These are phyloP conservation scores for Grallaria varia DNA, from an alignment of 2,113 vertebrate genomes.

Conservation along the genomic window DNA sequence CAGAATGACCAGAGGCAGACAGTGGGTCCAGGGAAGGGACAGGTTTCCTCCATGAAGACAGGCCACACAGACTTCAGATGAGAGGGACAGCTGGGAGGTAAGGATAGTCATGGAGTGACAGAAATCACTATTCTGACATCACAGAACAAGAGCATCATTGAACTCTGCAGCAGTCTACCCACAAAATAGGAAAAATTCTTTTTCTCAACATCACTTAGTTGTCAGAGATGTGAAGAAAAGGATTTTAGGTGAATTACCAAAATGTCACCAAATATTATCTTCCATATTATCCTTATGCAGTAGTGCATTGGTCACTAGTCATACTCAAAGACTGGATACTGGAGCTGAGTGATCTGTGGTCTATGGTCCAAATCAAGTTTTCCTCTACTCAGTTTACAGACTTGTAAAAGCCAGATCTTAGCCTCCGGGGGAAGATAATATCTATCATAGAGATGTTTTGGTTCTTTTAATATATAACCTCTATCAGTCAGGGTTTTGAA, in stretches of 20 bases:
- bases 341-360: background rate
- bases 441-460: no score
- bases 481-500: no score
- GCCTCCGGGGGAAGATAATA: background rate
- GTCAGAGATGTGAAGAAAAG: background rate
- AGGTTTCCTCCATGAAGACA: accelerated
- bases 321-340: background rate
- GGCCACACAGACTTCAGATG: accelerated
- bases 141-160: background rate
- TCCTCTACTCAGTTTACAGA: background rate
- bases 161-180: background rate
- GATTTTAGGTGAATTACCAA: background rate
- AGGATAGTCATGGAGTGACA: background rate
- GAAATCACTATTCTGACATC: background rate
- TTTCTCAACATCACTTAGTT: background rate
- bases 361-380: background rate
- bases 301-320: background rate
- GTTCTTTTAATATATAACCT: no score
- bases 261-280: background rate
- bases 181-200: background rate
- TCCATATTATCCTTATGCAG: background rate
- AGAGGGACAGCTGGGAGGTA: background rate
- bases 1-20: background rate
- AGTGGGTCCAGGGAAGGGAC: background rate
- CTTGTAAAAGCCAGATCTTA: background rate